Conservation (phyloP, 1,140 invertebrate genomes). For the Ips typographus region DNA sequence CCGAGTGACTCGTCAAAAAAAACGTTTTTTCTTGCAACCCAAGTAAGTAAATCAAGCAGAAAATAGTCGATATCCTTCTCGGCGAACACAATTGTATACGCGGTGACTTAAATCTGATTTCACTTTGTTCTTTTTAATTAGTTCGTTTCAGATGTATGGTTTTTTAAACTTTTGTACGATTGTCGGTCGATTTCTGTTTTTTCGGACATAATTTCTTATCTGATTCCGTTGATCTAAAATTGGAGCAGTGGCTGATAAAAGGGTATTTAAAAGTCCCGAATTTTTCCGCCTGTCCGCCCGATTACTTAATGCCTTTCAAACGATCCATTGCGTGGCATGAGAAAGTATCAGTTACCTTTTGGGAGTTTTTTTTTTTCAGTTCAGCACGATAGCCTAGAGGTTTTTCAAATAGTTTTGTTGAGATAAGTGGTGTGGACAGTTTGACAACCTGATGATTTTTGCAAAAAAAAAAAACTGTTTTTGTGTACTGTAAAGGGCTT, state of each 20-base stretch:
- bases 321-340: neutral
- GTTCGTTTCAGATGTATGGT: neutral
- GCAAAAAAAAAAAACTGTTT: too few species aligned
- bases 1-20: too few species aligned
- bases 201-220: neutral
- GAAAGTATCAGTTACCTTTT: constrained; percentile 5
- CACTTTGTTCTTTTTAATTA: constrained; percentile 6
- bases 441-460: too few species aligned
- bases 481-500: neutral
- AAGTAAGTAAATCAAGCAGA: constrained; percentile 15
- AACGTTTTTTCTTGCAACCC: too few species aligned
- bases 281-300: constrained; percentile 12
- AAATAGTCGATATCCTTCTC: constrained; percentile 6
- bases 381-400: too few species aligned
- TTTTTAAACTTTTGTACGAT: constrained; percentile 1
- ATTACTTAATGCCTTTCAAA: constrained; percentile 12
- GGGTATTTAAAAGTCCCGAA: constrained; percentile 11
- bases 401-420: too few species aligned
- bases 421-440: too few species aligned
- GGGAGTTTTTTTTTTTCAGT: neutral
- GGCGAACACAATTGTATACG: neutral
- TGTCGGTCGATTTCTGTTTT: neutral
- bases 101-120: constrained; percentile 2
- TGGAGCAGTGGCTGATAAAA: neutral
- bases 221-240: neutral